These are phyloP conservation scores for Gymnorhina tibicen DNA, from an alignment of 2,113 vertebrate genomes.

Conservation along the genomic window DNA sequence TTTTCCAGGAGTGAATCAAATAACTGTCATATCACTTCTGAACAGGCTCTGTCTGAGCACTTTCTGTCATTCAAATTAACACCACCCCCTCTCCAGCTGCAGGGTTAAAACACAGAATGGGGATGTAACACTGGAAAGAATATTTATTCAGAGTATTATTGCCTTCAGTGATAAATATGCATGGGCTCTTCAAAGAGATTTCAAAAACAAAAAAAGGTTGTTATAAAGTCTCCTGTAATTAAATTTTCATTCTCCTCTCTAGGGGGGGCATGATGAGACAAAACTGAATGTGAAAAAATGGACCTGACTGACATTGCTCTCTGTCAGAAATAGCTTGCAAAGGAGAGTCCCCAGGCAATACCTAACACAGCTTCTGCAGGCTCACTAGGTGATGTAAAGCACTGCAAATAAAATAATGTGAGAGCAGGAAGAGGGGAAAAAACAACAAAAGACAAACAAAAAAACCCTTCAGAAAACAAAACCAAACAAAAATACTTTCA, in stretches of 20 bases:
- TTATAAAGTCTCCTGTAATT: background rate
- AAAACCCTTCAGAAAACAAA: background rate
- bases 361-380: background rate
- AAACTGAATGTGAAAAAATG: background rate
- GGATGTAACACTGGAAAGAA: background rate
- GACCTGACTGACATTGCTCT: background rate
- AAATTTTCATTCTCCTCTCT: constrained; percentile 19
- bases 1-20: background rate
- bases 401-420: background rate
- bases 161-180: background rate
- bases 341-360: background rate
- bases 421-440: background rate
- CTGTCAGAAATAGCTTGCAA: background rate
- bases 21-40: background rate
- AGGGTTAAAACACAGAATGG: background rate
- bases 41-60: background rate
- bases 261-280: background rate
- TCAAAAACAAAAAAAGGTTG: background rate
- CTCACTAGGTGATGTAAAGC: background rate
- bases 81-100: background rate
- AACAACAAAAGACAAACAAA: background rate
- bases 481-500: background rate
- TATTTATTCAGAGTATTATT: background rate
- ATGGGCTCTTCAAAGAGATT: background rate
- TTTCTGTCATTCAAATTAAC: background rate